These are phyloP conservation scores for Merops nubicus DNA, from an alignment of 2,113 vertebrate species.

Conservation along the genomic window DNA sequence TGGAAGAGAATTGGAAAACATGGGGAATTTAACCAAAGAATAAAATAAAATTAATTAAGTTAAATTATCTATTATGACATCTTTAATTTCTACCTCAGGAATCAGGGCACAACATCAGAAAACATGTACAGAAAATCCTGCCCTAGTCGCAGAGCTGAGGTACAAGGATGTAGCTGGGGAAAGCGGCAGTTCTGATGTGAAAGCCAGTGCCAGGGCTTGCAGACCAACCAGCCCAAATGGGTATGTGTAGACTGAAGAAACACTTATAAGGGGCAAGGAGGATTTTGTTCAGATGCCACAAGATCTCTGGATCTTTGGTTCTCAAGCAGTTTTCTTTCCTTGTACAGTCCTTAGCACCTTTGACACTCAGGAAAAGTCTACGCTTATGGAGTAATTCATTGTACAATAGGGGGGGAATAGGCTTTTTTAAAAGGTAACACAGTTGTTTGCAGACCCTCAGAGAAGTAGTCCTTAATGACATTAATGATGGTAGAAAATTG, in stretches of 20 bases:
- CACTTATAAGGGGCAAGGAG: fast-evolving
- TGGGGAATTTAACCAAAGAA: not conserved
- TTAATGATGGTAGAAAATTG: not conserved
- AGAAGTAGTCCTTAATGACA: not conserved
- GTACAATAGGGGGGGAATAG: not conserved
- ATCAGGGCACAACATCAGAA: not conserved
- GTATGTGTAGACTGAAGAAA: not conserved
- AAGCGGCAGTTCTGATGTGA: not conserved
- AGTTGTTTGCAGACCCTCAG: not conserved
- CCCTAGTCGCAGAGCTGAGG: not conserved
- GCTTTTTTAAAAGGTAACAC: not conserved
- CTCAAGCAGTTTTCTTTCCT: not conserved
- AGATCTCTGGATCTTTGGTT: not conserved
- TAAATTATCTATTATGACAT: not conserved
- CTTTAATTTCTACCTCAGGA: not conserved
- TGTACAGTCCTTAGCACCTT: not conserved
- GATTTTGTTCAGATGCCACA: not conserved
- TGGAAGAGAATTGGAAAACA: not conserved
- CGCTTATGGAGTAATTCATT: not conserved
- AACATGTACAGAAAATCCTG: not conserved
- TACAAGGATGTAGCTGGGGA: not conserved
- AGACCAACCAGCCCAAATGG: not conserved
- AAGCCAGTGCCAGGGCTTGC: not conserved
- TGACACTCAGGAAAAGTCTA: not conserved
- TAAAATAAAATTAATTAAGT: not conserved